These are phyloP conservation scores for Epizoanthus stellaris DNA, from an alignment of 92 coral and sea anemone genomes.

Conservation along the genomic window DNA sequence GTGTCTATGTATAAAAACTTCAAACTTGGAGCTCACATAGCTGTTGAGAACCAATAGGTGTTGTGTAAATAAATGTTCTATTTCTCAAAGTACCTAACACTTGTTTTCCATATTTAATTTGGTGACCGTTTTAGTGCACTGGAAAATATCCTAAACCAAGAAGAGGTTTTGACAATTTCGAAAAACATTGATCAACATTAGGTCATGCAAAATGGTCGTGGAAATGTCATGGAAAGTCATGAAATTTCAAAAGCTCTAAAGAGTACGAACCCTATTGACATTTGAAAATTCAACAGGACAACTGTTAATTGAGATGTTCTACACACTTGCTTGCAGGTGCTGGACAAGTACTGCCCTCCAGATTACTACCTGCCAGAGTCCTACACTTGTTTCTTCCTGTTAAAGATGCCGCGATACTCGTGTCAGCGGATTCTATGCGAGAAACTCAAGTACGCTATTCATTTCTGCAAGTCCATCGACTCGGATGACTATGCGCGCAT, in stretches of 20 bases:
- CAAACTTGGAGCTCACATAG: no score
- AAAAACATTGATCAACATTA: no score
- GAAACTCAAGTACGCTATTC: conserved; percentile 96
- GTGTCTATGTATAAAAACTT: no score
- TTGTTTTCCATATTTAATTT: no score
- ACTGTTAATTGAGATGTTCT: not conserved
- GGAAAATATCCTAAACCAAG: not conserved
- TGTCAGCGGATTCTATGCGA: conserved; percentile 98
- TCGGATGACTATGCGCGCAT: conserved; percentile 99
- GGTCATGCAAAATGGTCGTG: no score
- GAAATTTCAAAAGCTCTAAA: not conserved
- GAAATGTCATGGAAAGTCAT: no score
- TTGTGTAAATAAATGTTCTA: no score
- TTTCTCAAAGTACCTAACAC: no score
- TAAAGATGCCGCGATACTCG: conserved; percentile 98
- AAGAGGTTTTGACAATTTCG: no score
- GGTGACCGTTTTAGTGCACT: not conserved
- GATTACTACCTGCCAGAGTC: conserved; percentile 98
- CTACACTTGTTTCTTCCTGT: conserved; percentile 97
- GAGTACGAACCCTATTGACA: not conserved
- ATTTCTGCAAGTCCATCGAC: conserved; percentile 99
- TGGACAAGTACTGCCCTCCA: conserved; percentile 98
- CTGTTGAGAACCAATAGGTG: no score
- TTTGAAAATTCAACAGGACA: no score
- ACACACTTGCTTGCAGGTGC: conserved; percentile 64